Percentiles rank a stretch among this genome's conserved stretches.
These are phyloP conservation scores for Promerops cafer DNA, from an alignment of 2,113 vertebrate genomes.

Conservation along the genomic window DNA sequence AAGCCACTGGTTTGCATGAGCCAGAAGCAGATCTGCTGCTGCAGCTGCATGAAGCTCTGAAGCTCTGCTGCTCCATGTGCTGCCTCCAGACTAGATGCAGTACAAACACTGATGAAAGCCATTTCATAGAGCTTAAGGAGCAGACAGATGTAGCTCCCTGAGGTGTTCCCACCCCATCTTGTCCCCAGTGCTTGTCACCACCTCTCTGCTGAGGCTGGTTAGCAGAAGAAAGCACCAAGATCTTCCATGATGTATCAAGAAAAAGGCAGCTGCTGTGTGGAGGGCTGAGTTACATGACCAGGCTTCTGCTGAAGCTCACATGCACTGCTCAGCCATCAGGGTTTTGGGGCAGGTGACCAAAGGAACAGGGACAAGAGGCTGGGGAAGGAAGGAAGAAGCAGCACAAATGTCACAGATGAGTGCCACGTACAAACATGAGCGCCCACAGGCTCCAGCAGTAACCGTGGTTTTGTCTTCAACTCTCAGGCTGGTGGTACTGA, in stretches of 20 bases:
- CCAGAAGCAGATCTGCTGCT: not conserved
- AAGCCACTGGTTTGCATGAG: not conserved
- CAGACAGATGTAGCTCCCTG: not conserved
- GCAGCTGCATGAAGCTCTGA: not conserved
- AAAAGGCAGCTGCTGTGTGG: fast-evolving
- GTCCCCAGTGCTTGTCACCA: not conserved
- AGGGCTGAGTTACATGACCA: not conserved
- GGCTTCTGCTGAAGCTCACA: not conserved
- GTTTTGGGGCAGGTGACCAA: not conserved
- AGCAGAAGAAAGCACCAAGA: not conserved
- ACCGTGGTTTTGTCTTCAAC: not conserved
- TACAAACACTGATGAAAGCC: not conserved
- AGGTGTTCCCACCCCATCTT: not conserved
- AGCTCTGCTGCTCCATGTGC: not conserved
- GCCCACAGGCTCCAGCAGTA: fast-evolving
- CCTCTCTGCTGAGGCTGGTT: not conserved
- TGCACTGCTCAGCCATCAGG: not conserved
- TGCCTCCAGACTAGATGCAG: not conserved
- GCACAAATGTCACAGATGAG: not conserved
- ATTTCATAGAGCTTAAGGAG: not conserved
- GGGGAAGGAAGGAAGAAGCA: not conserved
- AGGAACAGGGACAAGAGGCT: not conserved
- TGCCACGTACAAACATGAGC: fast-evolving
- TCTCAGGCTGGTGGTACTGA: not conserved
- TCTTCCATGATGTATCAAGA: not conserved